Evolutionary conservation across 2,113 vertebrate species (phyloP), one percentile per base, ranked within the genome.

Genomic region (Crotophaga sulcirostris): DNA sequence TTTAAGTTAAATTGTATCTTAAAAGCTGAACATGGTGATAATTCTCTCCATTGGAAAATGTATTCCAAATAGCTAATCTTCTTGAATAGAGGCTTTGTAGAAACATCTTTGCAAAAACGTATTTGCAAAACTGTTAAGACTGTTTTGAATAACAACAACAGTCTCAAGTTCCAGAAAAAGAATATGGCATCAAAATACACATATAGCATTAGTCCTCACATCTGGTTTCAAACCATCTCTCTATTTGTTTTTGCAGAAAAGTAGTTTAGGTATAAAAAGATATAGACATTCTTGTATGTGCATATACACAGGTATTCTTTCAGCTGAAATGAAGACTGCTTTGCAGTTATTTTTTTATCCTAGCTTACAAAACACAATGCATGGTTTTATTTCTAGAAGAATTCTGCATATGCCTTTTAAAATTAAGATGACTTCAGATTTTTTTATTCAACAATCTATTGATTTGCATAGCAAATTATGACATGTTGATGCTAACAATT

Each of bases 201-300:
- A 51, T 3, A 19, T 18, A 68, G 47, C 5, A 0, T 45, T 36
- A 67, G 18, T 42, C 20, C 34, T 67, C 60, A 52, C 24, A 69
- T 63, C 17, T 69, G 17, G 8, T 78, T 84, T 74, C 26, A 77
- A 92, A 69, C 11, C 2, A 31, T 34, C 38, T 34, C 14, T 52
- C 7, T 23, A 21, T 26, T 88, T 1, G 31, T 84, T 94, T 89
- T 68, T 68, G 6, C 28, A 84, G 75, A 62, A 87, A 90, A 78
- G 8, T 31, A 52, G 21, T 60, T 85, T 28, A 29, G 33, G 13
- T 60, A n/a, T 76, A 51, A 54, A 21, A 64, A 85, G 49, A 34
- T 14, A 75, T 34, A 58, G 11, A 51, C 1, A 0, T 11, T 1
- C 2, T 1, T 33, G 14, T 1, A 0, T 5, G 2, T 74, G 45